Evolutionary conservation across 2,797 vertebrate genomes (phyloP), one percentile per base, ranked within the genome.

Genomic region (Yasuhikotakia modesta): DNA sequence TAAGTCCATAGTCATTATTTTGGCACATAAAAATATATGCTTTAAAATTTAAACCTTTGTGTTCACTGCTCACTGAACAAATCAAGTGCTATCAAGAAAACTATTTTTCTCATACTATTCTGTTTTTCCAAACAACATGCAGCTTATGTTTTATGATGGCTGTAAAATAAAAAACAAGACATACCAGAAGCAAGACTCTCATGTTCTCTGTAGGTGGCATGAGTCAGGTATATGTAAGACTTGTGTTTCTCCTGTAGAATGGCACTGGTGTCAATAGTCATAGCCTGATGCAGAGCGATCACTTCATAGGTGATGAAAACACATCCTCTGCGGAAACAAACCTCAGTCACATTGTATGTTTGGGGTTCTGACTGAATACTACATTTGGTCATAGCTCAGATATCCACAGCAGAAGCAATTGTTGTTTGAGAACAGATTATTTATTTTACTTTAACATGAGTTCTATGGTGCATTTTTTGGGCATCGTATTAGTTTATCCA

Each of bases 171-270:
- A 73, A 16, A 0, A 68, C 4, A 39, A 27, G 24, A 57, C 48
- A 73, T 89, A 94, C 93, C 92, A 86, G 89, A 86, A 63, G 88
- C 57, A 12, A 92, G 58, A 61, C 84, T 90, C 13, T 94, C 92
- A 52, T 88, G 89, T 80, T 93, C 90, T 67, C 87, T 85, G 8
- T 86, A 88, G 78, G 93, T 88, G 79, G 86, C 81, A 45, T 92
- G 87, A 82, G 82, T 92, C 73, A 96, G 84, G 6, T 98, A 99
- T 66, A 99, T 93, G 78, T 95, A 96, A 3, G 97, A 98, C 87
- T 98, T 99, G 83, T 95, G 92, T 84, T 99, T 99, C 87, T 99
- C 97, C 86, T 93, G 93, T 77, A 96, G 91, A 71, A 97, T 93
- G 76, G 94, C 97, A 88, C 93, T 92, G 13, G 95, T 98, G 89